Conservation (phyloP, 2,113 vertebrate genomes). For the Phrynocephalus versicolor region DNA sequence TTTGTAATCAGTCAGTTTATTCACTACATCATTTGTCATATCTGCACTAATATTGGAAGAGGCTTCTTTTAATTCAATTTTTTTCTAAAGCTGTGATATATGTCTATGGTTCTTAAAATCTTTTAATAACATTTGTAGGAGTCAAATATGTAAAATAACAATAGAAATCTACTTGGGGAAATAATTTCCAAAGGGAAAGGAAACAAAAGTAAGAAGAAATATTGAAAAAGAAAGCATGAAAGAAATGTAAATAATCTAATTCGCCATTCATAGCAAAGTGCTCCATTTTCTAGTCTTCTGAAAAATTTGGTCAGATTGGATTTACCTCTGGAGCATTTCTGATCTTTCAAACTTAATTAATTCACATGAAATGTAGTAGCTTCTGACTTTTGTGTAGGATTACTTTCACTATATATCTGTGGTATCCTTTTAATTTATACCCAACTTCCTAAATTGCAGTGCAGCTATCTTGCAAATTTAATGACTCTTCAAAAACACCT, state of each 20-base stretch:
- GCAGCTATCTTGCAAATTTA: too few species aligned
- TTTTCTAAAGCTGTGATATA: slow-evolving; percentile 20
- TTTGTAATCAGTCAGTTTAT: too few species aligned
- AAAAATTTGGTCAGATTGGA: slow-evolving; percentile 19
- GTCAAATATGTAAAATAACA: slow-evolving; percentile 45
- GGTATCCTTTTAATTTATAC: not conserved
- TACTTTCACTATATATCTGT: not conserved
- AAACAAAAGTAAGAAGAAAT: too few species aligned
- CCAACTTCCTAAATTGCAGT: not conserved
- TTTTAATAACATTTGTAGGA: slow-evolving; percentile 53
- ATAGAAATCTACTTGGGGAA: slow-evolving; percentile 45
- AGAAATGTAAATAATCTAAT: not conserved
- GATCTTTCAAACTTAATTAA: slow-evolving; percentile 31
- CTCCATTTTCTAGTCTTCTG: slow-evolving; percentile 24
- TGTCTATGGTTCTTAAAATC: not conserved
- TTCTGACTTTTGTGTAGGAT: not conserved
- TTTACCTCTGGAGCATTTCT: not conserved
- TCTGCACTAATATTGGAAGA: too few species aligned
- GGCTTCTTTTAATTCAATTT: not conserved
- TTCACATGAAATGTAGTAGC: slow-evolving; percentile 31
- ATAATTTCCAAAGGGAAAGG: slow-evolving; percentile 34
- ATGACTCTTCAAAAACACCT: not conserved
- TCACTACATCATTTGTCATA: too few species aligned
- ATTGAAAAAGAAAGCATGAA: not conserved
- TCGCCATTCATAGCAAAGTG: slow-evolving; percentile 17